Evolutionary conservation across 2,797 vertebrate species (phyloP), one percentile per base, ranked within the genome.

Genomic region (Oreochromis grahami): DNA sequence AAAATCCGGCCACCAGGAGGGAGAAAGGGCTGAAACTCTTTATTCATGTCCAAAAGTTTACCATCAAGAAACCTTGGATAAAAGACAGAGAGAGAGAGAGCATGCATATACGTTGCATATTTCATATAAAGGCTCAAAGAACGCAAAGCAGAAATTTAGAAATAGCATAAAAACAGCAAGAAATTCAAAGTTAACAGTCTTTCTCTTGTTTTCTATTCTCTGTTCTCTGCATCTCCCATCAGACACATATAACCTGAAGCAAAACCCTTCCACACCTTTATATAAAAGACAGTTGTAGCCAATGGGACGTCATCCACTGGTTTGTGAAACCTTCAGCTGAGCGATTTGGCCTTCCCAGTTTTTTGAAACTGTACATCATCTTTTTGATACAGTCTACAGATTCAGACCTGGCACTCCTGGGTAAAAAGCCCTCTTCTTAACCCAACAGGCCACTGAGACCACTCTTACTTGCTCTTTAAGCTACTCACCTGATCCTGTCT

Each of bases 11-110:
- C 98, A 5, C 98, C 99, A 29, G 98, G 97, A 21, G 98, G 98
- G 60, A 99, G 96, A 91, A 97, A 96, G 0, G 97, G 97, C 92
- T 99, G 98, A 83, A 98, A 99, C 83, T 98, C 98, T 91, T 99
- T 99, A 86, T 98, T 99, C 91, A 99, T 99, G 88, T 99, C 98
- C 41, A 99, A 96, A 26, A 99, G 96, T 85, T 99, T 99, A 77
- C 99, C 99, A 85, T 99, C 98, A 51, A 99, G 94, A 93, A 99
- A 99, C 94, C 99, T 99, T 84, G 10, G 7, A 21, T 74, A 74
- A 5, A 19, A 81, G 7, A 88, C 52, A 80, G n/a, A 63, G 6
- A 63, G 14, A 32, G 8, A 38, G 21, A 80, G 48, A 78, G 5
- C 1, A 29, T 13, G 6, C 21, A 45, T 3, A 45, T 45, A 24